A percentile compares a stretch with the other conserved stretches of the same genome.
phyloP scores from a whole-genome alignment of 64 coral and sea anemone species.

The Anthopleura sola region DNA sequence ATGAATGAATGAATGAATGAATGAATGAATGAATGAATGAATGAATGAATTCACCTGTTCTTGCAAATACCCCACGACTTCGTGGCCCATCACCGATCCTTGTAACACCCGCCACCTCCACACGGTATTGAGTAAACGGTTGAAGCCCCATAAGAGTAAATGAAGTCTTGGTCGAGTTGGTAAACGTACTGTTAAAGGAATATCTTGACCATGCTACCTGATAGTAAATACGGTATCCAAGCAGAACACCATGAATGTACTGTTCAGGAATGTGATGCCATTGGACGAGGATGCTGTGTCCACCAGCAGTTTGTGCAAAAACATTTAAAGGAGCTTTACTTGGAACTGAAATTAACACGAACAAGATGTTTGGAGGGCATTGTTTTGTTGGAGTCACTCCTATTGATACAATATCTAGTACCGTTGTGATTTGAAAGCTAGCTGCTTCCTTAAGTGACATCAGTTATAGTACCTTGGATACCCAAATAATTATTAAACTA shows the following conservation, averaged over 20 bases:
- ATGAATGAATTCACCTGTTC: constrained; percentile 12
- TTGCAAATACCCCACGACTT: constrained; percentile 22
- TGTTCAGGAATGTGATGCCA: not conserved
- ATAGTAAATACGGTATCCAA: constrained; percentile 20
- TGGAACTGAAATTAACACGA: not conserved
- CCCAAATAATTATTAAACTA: too few species aligned
- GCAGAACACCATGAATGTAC: not conserved
- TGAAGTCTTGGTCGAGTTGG: not conserved
- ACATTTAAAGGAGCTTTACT: not conserved
- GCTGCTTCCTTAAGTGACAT: too few species aligned
- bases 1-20: too few species aligned
- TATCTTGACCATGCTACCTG: not conserved
- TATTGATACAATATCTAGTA: not conserved
- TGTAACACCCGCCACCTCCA: constrained; percentile 9
- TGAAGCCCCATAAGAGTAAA: not conserved
- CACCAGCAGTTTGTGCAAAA: not conserved
- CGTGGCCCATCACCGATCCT: constrained; percentile 10
- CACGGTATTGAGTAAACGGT: constrained; percentile 25
- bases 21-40: too few species aligned
- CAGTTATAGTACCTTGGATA: too few species aligned
- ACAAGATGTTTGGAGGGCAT: not conserved
- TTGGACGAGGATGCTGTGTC: not conserved
- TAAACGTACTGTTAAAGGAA: not conserved
- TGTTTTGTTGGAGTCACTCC: not conserved
- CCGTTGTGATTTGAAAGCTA: not conserved